Percentiles rank a stretch among this genome's conserved stretches.
Conservation (phyloP, 2,888 invertebrate genomes). For the Calameuta filiformis region DNA sequence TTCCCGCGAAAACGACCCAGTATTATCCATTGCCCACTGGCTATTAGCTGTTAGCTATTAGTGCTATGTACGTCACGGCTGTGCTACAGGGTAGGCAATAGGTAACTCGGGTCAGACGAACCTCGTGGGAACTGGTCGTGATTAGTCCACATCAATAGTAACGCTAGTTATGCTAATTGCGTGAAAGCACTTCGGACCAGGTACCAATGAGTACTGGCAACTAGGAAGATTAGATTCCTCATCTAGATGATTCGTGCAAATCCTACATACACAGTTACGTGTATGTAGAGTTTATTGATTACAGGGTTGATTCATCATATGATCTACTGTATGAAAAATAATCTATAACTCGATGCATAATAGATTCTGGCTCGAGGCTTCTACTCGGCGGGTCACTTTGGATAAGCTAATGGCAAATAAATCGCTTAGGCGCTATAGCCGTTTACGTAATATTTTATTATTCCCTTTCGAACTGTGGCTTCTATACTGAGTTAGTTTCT, state of each 20-base stretch:
- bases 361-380: not conserved
- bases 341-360: not conserved
- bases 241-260: not conserved
- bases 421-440: not conserved
- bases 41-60: constrained; percentile 30
- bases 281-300: not conserved
- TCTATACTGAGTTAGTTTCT: not conserved
- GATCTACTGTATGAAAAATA: too few relatives aligned
- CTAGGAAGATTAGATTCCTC: not conserved
- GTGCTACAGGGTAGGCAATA: not conserved
- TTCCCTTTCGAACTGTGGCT: not conserved
- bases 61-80: not conserved
- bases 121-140: constrained; percentile 59
- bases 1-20: not conserved
- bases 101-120: constrained; percentile 39
- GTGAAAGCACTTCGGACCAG: constrained; percentile 52
- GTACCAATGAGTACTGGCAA: constrained; percentile 31
- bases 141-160: constrained; percentile 59
- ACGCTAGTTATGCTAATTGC: constrained; percentile 61
- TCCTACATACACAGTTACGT: not conserved
- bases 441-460: not conserved
- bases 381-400: not conserved
- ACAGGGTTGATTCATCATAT: not conserved
- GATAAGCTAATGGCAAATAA: not conserved
- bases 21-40: constrained; percentile 11